A percentile compares a stretch with the other conserved stretches of the same genome.
Conservation (phyloP, 2,888 invertebrate genomes). For the Coecobrya sp. region DNA sequence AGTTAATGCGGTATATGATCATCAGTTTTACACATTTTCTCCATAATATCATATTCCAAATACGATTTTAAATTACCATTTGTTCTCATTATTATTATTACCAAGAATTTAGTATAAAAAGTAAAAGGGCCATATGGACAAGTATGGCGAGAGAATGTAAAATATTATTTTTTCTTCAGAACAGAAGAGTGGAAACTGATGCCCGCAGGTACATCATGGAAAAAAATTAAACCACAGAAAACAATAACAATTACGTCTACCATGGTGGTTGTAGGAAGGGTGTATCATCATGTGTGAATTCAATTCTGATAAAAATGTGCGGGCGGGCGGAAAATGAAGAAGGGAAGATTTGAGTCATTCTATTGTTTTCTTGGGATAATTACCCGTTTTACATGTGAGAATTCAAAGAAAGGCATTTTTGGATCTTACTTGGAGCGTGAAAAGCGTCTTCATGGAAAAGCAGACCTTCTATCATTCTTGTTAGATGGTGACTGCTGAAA, state of each 20-base stretch:
- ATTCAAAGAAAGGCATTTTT: conserved; percentile 42
- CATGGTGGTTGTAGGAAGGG: neutral
- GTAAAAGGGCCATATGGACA: neutral
- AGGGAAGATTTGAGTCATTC: conserved; percentile 43
- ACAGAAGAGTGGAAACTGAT: neutral
- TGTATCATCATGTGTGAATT: conserved; percentile 9
- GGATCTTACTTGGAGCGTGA: neutral
- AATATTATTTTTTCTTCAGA: neutral
- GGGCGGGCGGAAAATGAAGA: conserved; percentile 1
- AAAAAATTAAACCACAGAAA: conserved; percentile 18
- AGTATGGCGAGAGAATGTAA: neutral
- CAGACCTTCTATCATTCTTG: neutral
- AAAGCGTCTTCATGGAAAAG: conserved; percentile 8
- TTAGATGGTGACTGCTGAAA: neutral
- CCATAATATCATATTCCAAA: too few relatives aligned
- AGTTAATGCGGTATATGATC: too few relatives aligned
- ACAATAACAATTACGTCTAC: neutral
- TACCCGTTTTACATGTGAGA: conserved; percentile 27
- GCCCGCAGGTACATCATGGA: neutral
- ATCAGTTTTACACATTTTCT: too few relatives aligned
- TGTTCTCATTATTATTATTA: neutral
- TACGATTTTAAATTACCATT: neutral
- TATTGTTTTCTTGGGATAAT: conserved; percentile 49
- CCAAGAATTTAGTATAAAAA: neutral
- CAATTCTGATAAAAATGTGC: conserved; percentile 12